Percentiles rank a stretch among this genome's conserved stretches.
Conservation (phyloP, 2,113 vertebrate genomes). For the Plectropomus leopardus region DNA sequence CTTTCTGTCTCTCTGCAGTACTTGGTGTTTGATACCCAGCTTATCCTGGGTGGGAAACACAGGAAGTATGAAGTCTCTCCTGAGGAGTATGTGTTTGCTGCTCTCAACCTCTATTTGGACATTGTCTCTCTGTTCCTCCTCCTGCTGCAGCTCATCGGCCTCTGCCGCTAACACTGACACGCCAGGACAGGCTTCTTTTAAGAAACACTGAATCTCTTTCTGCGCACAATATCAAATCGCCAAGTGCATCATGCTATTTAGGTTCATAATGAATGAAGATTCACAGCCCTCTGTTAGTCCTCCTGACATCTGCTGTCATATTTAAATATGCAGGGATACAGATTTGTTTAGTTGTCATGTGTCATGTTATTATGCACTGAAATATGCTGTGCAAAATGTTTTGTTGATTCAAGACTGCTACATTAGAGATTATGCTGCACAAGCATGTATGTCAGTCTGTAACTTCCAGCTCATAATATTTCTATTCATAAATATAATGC, state of each 20-base stretch:
- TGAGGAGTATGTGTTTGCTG: slow-evolving; percentile 89
- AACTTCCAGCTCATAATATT: background rate
- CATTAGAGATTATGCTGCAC: background rate
- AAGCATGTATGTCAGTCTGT: background rate
- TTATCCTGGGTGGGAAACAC: slow-evolving; percentile 86
- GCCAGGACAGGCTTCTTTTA: background rate
- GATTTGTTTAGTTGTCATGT: background rate
- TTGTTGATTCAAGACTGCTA: background rate
- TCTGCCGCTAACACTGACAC: slow-evolving; percentile 55
- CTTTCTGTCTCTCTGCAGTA: slow-evolving; percentile 77
- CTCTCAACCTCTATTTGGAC: slow-evolving; percentile 89
- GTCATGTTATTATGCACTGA: background rate
- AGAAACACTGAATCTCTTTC: background rate
- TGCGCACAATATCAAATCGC: background rate
- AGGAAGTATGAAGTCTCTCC: slow-evolving; percentile 80
- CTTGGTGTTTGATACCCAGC: slow-evolving; percentile 87
- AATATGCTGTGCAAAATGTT: background rate
- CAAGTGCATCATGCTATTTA: background rate
- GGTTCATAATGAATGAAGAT: background rate
- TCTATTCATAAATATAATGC: background rate
- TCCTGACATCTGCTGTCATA: background rate
- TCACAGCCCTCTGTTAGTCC: background rate
- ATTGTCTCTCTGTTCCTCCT: slow-evolving; percentile 85
- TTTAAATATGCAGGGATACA: background rate
- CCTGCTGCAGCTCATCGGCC: slow-evolving; percentile 82